A percentile compares a stretch with the other conserved stretches of the same genome.
phyloP scores from a whole-genome alignment of 2,113 vertebrate species.

The Montifringilla adamsi region DNA sequence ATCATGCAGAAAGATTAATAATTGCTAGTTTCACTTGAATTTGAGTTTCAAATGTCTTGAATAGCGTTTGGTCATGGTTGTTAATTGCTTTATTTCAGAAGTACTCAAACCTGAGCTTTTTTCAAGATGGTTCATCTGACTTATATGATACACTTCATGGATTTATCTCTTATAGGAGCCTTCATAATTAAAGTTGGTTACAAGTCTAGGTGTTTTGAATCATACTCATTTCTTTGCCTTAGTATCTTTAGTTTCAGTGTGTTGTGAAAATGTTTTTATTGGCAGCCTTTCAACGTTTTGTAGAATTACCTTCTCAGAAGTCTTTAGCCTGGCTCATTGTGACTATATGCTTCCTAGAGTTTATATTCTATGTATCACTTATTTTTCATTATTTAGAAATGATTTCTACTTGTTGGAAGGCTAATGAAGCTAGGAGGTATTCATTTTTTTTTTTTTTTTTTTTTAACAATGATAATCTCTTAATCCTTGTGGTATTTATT shows the following conservation, averaged over 20 bases:
- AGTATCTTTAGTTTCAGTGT: not conserved
- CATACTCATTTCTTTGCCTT: not conserved
- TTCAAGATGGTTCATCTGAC: not conserved
- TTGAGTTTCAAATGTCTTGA: not conserved
- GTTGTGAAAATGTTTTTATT: not conserved
- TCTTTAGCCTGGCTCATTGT: not conserved
- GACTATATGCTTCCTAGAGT: not conserved
- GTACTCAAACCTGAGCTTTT: not conserved
- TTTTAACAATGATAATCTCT: not conserved
- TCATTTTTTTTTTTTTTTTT: not conserved
- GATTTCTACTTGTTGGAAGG: not conserved
- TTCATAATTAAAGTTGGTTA: not conserved
- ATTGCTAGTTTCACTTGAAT: not conserved
- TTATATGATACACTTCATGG: not conserved
- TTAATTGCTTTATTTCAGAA: not conserved
- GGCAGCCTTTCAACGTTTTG: not conserved
- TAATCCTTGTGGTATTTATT: not conserved
- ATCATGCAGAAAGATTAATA: not conserved
- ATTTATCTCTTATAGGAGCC: not conserved
- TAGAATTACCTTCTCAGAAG: not conserved
- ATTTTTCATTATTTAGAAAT: not conserved
- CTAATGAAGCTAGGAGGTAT: not conserved
- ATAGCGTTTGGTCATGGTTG: not conserved
- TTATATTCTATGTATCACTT: not conserved
- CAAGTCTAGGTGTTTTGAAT: not conserved